A percentile compares a stretch with the other conserved stretches of the same genome.
phyloP scores from a whole-genome alignment of 2,888 invertebrate genomes.

The Oxycera nigricornis region DNA sequence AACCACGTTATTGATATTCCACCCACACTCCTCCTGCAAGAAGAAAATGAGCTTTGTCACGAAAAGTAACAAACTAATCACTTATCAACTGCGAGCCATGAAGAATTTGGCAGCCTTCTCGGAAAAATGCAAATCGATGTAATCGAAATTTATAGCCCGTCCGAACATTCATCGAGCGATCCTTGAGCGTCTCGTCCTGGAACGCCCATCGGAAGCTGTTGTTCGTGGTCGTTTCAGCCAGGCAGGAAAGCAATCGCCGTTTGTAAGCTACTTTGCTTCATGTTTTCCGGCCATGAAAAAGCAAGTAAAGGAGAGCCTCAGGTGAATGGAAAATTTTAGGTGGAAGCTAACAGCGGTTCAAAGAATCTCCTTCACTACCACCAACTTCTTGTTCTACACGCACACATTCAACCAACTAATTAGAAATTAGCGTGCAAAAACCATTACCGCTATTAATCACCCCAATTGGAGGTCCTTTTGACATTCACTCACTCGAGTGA shows the following conservation, averaged over 20 bases:
- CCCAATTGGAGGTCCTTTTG: conserved; percentile 9
- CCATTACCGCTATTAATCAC: conserved; percentile 42
- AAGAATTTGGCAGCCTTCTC: not conserved
- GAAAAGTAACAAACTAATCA: not conserved
- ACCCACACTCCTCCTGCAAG: not conserved
- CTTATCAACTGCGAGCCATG: not conserved
- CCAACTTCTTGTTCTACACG: not conserved
- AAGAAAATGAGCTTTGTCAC: not conserved
- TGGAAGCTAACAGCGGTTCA: not conserved
- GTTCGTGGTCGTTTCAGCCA: not conserved
- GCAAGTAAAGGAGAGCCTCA: conserved; percentile 14
- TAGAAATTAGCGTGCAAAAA: conserved; percentile 44
- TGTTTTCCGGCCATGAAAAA: conserved; percentile 14
- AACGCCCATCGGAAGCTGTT: not conserved
- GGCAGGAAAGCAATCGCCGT: not conserved
- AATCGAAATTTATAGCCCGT: not conserved
- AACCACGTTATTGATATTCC: not conserved
- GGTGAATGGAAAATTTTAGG: conserved; percentile 3
- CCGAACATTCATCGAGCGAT: conserved; percentile 4
- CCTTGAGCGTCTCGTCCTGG: not conserved
- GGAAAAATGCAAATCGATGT: conserved; percentile 25
- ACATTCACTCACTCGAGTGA: not conserved
- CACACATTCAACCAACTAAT: conserved; percentile 24
- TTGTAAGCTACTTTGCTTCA: not conserved
- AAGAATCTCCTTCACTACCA: not conserved